These are phyloP conservation scores for Asarcornis scutulata DNA, from an alignment of 2,113 vertebrate species.

Conservation along the genomic window DNA sequence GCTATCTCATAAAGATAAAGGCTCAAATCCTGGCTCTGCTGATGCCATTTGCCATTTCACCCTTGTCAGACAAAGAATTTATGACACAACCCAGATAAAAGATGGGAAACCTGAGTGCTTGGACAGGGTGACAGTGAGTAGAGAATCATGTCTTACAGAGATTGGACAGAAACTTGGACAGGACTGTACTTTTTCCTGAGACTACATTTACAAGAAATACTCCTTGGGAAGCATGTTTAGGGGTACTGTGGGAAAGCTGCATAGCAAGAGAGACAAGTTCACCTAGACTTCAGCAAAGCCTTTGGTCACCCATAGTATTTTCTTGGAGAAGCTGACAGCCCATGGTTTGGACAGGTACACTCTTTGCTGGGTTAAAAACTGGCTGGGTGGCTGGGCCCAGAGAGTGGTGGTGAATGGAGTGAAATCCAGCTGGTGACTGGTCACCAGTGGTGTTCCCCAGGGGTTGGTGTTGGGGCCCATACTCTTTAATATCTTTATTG, in stretches of 20 bases:
- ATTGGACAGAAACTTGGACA: neutral
- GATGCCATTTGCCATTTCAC: neutral
- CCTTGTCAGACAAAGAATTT: neutral
- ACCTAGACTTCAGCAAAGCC: no score
- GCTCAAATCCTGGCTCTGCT: neutral
- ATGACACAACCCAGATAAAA: neutral
- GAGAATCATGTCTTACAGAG: rapidly evolving
- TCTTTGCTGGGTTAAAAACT: no score
- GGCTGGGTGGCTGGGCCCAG: no score
- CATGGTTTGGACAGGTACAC: no score
- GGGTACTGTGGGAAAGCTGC: neutral
- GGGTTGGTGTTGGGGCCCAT: no score
- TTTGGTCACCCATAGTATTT: no score
- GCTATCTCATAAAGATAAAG: neutral
- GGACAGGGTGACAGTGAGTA: neutral
- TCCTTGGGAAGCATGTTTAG: neutral
- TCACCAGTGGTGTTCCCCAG: no score
- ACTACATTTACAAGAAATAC: neutral
- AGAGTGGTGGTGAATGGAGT: no score
- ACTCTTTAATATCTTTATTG: no score
- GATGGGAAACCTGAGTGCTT: neutral
- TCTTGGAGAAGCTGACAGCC: no score
- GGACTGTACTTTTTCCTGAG: neutral
- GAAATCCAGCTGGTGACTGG: no score
- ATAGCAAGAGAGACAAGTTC: neutral